phyloP scores from a whole-genome alignment of 2,113 vertebrate species.

The Nyctereutes procyonoides region DNA sequence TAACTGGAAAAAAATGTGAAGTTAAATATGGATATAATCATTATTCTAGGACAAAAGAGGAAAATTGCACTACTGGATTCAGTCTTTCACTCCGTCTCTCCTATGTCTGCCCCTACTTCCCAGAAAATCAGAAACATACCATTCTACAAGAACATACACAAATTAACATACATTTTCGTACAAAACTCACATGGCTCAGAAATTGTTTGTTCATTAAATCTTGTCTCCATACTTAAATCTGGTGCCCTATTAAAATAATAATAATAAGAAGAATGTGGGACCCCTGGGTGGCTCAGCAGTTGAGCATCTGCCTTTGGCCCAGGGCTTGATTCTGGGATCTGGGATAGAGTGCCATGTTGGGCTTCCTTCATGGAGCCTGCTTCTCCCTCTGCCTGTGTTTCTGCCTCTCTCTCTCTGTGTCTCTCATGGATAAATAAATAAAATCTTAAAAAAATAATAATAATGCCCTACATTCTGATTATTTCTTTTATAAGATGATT shows the following conservation, averaged over 20 bases:
- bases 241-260: not conserved
- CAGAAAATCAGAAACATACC: not conserved
- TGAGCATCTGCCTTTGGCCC: too few relatives aligned
- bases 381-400: too few relatives aligned
- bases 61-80: not conserved
- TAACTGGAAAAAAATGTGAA: not conserved
- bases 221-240: not conserved
- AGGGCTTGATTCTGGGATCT: too few relatives aligned
- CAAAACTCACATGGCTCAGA: not conserved
- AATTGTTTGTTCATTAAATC: not conserved
- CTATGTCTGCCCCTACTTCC: not conserved
- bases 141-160: not conserved
- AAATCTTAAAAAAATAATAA: not conserved
- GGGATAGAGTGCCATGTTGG: too few relatives aligned
- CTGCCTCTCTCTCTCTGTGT: too few relatives aligned
- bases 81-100: not conserved
- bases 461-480: not conserved
- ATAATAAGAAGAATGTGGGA: not conserved
- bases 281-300: too few relatives aligned
- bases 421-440: too few relatives aligned
- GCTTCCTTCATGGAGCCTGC: too few relatives aligned
- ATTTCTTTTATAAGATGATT: not conserved
- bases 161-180: not conserved
- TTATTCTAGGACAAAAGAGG: not conserved
- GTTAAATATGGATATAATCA: not conserved